These are phyloP conservation scores for Sarcophaga peregrina DNA, from an alignment of 1,140 invertebrate species.

Conservation along the genomic window DNA sequence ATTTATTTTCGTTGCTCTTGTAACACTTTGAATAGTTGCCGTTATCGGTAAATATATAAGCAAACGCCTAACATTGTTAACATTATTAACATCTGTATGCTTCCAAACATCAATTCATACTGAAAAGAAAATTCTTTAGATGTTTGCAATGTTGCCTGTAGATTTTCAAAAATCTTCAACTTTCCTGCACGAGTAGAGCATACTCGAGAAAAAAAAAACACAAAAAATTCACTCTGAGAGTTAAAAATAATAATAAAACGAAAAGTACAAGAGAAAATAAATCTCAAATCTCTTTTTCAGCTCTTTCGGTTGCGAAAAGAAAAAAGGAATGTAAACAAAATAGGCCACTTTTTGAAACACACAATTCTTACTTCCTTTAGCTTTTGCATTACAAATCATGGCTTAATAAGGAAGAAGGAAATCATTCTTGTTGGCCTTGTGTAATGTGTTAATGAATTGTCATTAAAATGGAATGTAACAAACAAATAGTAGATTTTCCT, in stretches of 20 bases:
- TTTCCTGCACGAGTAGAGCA: conserved; percentile 6
- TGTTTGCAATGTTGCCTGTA: conserved; percentile 35
- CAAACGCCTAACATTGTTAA: neutral
- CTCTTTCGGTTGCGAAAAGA: neutral
- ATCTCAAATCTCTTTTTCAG: neutral
- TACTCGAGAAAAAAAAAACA: conserved; percentile 1
- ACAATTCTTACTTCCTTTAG: neutral
- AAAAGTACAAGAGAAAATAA: conserved; percentile 24
- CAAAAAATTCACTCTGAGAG: neutral
- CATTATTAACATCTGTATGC: conserved; percentile 38
- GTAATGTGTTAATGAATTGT: neutral
- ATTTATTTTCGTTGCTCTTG: too few relatives aligned
- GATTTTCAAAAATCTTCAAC: conserved; percentile 18
- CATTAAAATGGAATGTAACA: neutral
- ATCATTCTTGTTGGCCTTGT: too few relatives aligned
- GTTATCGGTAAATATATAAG: too few relatives aligned
- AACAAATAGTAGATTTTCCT: neutral
- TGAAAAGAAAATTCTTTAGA: conserved; percentile 8
- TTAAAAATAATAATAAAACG: neutral
- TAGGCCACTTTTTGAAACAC: neutral
- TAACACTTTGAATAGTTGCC: too few relatives aligned
- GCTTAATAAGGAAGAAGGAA: too few relatives aligned
- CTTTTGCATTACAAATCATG: too few relatives aligned
- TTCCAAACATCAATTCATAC: conserved; percentile 28
- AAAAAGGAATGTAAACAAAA: neutral